A percentile compares a stretch with the other conserved stretches of the same genome.
These are phyloP conservation scores for Danio aesculapii DNA, from an alignment of 2,797 vertebrate genomes.

Conservation along the genomic window DNA sequence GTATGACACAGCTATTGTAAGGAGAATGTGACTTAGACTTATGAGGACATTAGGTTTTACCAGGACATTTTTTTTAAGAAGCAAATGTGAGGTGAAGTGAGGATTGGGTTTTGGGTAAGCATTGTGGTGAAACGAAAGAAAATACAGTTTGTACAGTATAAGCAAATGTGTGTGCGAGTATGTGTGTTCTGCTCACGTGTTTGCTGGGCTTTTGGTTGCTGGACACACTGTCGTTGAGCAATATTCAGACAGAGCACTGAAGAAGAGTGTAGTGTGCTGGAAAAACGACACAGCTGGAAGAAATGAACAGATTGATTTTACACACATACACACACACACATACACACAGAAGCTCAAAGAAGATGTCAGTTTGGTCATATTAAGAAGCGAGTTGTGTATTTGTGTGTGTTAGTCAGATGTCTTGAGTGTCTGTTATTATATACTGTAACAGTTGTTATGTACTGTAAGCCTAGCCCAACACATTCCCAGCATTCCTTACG, in stretches of 20 bases:
- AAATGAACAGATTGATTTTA: constrained; percentile 17
- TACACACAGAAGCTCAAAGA: background rate
- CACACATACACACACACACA: constrained; percentile 6
- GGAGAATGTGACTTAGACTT: too few relatives aligned
- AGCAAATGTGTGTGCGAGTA: constrained; percentile 7
- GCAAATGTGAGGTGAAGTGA: too few relatives aligned
- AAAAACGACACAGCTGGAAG: constrained; percentile 80
- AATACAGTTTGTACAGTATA: too few relatives aligned
- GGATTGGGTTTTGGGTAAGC: too few relatives aligned
- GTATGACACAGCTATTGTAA: too few relatives aligned
- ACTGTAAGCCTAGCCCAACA: background rate
- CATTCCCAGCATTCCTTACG: constrained; percentile 27
- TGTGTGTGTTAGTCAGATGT: background rate
- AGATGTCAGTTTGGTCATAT: background rate
- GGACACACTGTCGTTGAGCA: constrained; percentile 81
- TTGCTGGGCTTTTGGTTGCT: constrained; percentile 76
- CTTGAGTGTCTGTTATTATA: too few relatives aligned
- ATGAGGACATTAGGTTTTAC: too few relatives aligned
- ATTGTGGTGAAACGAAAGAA: too few relatives aligned
- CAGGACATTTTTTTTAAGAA: too few relatives aligned
- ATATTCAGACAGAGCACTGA: constrained; percentile 80
- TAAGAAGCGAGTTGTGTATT: background rate
- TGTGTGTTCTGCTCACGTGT: constrained; percentile 67
- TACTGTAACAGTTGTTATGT: too few relatives aligned
- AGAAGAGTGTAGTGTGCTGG: constrained; percentile 82